Percentiles rank a stretch among this genome's conserved stretches.
phyloP scores from a whole-genome alignment of 2,888 invertebrate species.

The Drosophila emarginata region DNA sequence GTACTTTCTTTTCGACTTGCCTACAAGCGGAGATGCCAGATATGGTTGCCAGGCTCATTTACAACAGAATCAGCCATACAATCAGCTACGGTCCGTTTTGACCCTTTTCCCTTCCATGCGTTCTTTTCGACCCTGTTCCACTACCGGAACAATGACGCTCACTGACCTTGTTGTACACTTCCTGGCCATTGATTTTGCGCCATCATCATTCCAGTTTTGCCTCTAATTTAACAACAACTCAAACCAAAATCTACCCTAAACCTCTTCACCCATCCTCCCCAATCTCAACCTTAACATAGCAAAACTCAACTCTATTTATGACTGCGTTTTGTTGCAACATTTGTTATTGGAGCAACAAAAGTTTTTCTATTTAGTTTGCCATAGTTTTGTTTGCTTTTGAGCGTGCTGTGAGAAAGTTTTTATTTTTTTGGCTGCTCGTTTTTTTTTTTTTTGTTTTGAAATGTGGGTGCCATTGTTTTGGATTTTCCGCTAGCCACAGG shows the following conservation, averaged over 20 bases:
- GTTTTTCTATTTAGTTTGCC: conserved; percentile 37
- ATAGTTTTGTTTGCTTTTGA: conserved; percentile 32
- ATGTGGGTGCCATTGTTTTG: conserved; percentile 33
- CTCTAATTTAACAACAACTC: conserved; percentile 48
- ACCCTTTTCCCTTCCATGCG: not conserved
- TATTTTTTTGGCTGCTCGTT: not conserved
- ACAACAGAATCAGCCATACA: conserved; percentile 27
- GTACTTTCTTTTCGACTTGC: conserved; percentile 27
- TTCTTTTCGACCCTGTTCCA: conserved; percentile 29
- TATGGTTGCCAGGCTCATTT: conserved; percentile 51
- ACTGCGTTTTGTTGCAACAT: conserved; percentile 28
- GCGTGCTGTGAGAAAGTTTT: conserved; percentile 35
- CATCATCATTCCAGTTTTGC: conserved; percentile 17
- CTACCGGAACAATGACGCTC: conserved; percentile 36
- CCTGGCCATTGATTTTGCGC: conserved; percentile 63
- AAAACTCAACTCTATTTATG: conserved; percentile 60
- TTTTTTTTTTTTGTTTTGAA: conserved; percentile 16
- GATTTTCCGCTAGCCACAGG: conserved; percentile 22
- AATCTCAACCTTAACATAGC: conserved; percentile 21
- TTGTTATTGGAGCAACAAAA: conserved; percentile 37
- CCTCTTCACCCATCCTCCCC: too few relatives aligned
- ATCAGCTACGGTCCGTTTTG: conserved; percentile 26
- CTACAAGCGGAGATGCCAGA: conserved; percentile 44
- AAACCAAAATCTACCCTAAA: not conserved
- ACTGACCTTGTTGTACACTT: conserved; percentile 57